phyloP scores from a whole-genome alignment of 2,888 invertebrate species.

The Athalia circularis region DNA sequence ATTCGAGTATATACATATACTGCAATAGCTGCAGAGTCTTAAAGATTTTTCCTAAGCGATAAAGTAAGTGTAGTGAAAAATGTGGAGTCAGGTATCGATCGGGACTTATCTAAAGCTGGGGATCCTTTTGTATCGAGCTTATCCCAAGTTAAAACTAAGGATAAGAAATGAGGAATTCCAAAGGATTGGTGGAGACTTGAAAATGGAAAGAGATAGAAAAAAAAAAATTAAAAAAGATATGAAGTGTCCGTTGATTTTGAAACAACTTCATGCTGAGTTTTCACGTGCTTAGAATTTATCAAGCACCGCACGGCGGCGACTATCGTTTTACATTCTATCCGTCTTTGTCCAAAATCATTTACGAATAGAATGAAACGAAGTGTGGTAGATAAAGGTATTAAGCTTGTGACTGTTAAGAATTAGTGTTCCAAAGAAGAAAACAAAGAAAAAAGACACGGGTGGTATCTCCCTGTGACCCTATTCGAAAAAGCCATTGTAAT shows the following conservation, averaged over 20 bases:
- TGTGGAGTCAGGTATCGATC: constrained; percentile 29
- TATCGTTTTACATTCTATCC: no score
- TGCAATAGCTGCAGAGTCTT: neutral
- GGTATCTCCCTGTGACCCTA: neutral
- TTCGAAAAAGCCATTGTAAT: neutral
- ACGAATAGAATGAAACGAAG: no score
- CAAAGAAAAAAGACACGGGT: neutral
- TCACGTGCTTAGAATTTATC: no score
- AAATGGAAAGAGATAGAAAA: neutral
- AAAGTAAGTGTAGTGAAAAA: constrained; percentile 19
- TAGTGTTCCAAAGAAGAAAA: neutral
- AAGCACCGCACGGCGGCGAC: no score
- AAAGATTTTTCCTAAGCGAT: constrained; percentile 28
- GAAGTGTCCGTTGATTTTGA: no score
- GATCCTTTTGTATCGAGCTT: constrained; percentile 27
- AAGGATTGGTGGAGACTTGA: neutral
- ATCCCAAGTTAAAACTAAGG: constrained; percentile 30
- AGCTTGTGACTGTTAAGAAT: no score
- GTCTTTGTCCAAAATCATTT: no score
- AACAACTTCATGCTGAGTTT: no score
- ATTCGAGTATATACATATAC: neutral
- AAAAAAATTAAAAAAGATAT: constrained; percentile 1
- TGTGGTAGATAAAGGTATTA: no score
- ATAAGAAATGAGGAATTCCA: neutral
- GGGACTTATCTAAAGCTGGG: constrained; percentile 2